These are phyloP conservation scores for Planococcus citri DNA, from an alignment of 1,140 invertebrate species.

Conservation along the genomic window DNA sequence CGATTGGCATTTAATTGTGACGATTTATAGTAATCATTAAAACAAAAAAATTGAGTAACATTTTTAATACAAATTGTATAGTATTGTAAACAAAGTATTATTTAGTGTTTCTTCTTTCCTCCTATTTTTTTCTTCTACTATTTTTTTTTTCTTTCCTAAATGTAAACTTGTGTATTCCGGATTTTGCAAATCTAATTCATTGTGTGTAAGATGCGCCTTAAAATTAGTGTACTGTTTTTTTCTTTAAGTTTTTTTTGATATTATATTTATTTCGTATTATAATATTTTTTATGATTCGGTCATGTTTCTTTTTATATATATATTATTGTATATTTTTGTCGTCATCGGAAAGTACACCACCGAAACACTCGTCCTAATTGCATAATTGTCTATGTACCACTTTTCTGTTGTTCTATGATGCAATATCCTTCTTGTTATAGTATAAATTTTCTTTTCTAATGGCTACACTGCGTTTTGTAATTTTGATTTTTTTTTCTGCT, in stretches of 20 bases:
- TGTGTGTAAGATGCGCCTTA: constrained; percentile 1
- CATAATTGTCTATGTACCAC: too few species aligned
- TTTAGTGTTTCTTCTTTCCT: too few species aligned
- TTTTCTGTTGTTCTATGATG: too few species aligned
- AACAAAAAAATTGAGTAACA: neutral
- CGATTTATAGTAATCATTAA: neutral
- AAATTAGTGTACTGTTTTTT: constrained; percentile 3
- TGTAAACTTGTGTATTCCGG: neutral
- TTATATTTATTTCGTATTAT: constrained; percentile 4
- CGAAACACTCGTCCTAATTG: too few species aligned
- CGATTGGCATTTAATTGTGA: constrained; percentile 1
- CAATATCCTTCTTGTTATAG: too few species aligned
- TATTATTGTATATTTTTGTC: neutral
- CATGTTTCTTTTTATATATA: neutral
- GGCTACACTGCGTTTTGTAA: too few species aligned
- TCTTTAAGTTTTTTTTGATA: neutral
- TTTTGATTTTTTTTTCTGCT: too few species aligned
- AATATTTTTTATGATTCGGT: neutral
- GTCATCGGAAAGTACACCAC: too few species aligned
- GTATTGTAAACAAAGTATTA: too few species aligned
- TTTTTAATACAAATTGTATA: neutral
- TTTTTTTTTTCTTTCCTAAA: neutral
- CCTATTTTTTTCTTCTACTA: too few species aligned
- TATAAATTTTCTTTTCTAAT: too few species aligned
- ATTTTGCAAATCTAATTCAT: neutral